Percentiles rank a stretch among this genome's conserved stretches.
phyloP scores from a whole-genome alignment of 2,888 invertebrate species.

The Tinea semifulvella region DNA sequence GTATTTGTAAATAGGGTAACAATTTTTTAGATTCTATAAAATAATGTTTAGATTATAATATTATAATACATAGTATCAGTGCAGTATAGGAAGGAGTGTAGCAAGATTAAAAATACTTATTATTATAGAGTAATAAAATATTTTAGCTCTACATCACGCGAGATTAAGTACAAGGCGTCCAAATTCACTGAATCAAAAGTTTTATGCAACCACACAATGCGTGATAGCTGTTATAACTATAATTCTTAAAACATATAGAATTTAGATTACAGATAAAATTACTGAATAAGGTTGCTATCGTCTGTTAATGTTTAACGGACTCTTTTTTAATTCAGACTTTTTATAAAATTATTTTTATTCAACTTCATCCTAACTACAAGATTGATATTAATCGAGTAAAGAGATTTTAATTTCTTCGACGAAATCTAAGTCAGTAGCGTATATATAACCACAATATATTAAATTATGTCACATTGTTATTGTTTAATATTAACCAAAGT shows the following conservation, averaged over 20 bases:
- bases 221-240: slow-evolving; percentile 44
- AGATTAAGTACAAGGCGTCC: slow-evolving; percentile 13
- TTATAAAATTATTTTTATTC: slow-evolving; percentile 48
- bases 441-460: slow-evolving; percentile 15
- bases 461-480: slow-evolving; percentile 13
- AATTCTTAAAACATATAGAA: slow-evolving; percentile 53
- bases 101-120: neutral
- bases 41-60: too few relatives aligned
- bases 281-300: slow-evolving; percentile 49
- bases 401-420: slow-evolving; percentile 44
- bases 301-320: slow-evolving; percentile 41
- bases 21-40: neutral
- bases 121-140: neutral
- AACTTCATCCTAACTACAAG: slow-evolving; percentile 56
- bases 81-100: slow-evolving; percentile 6
- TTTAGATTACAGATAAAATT: slow-evolving; percentile 50
- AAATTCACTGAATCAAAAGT: slow-evolving; percentile 17
- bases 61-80: slow-evolving; percentile 2
- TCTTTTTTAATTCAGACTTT: slow-evolving; percentile 43
- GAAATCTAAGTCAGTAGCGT: slow-evolving; percentile 37
- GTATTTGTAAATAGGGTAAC: too few relatives aligned
- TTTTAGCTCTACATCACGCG: neutral
- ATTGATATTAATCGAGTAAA: slow-evolving; percentile 52
- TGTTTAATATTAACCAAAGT: slow-evolving; percentile 6
- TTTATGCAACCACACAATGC: neutral